Percentiles rank a stretch among this genome's conserved stretches.
Conservation (phyloP, 2,888 invertebrate genomes). For the Acrobasis repandana region DNA sequence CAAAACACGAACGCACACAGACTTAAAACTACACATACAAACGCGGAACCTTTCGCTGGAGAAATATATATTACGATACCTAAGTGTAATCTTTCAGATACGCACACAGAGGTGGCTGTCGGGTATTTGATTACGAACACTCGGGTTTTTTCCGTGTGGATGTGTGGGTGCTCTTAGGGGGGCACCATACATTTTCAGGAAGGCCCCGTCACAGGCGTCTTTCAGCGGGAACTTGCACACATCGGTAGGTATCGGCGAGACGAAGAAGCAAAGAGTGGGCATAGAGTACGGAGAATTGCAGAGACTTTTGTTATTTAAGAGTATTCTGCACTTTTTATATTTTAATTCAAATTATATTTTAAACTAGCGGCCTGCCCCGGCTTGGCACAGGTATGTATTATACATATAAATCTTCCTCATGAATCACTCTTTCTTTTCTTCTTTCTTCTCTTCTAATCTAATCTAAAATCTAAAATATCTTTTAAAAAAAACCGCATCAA, state of each 20-base stretch:
- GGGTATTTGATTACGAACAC: constrained; percentile 52
- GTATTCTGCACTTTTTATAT: not conserved
- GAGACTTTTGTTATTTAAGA: constrained; percentile 26
- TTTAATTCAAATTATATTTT: no score
- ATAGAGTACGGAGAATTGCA: constrained; percentile 46
- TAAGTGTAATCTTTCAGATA: constrained; percentile 68
- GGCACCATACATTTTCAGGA: constrained; percentile 78
- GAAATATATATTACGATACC: constrained; percentile 67
- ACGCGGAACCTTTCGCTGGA: constrained; percentile 51
- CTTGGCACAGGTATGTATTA: no score
- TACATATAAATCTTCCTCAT: no score
- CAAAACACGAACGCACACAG: constrained; percentile 46
- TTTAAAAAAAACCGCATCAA: no score
- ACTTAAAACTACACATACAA: constrained; percentile 41
- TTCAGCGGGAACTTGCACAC: constrained; percentile 81
- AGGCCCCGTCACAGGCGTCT: constrained; percentile 79
- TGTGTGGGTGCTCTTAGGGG: constrained; percentile 41
- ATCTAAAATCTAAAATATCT: no score
- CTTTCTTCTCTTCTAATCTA: no score
- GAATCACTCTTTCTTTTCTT: no score
- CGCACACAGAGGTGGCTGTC: constrained; percentile 46
- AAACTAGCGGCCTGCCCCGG: no score
- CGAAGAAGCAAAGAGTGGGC: constrained; percentile 76
- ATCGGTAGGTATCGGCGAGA: constrained; percentile 78
- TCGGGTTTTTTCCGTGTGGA: constrained; percentile 61